Percentiles rank a stretch among this genome's conserved stretches.
phyloP scores from a whole-genome alignment of 2,797 vertebrate species.

The Leuciscus waleckii region DNA sequence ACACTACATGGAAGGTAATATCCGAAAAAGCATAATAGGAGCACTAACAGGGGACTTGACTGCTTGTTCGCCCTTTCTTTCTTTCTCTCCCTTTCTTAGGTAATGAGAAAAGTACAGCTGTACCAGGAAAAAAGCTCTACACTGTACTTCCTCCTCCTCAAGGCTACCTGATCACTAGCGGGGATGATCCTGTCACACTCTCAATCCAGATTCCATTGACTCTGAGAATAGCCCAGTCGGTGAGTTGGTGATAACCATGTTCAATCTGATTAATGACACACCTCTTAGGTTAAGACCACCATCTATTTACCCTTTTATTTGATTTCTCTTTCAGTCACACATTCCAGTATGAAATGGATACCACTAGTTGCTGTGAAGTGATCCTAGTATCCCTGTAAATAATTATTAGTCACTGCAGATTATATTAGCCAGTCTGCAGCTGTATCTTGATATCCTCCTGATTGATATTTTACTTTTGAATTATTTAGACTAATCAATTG shows the following conservation, averaged over 20 bases:
- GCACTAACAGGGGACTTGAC: not conserved
- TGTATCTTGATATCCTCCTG: not conserved
- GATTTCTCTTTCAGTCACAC: not conserved
- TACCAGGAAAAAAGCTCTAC: conserved; percentile 69
- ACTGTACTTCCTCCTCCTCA: conserved; percentile 77
- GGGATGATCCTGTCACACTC: conserved; percentile 59
- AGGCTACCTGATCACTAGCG: conserved; percentile 64
- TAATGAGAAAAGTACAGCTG: conserved; percentile 51
- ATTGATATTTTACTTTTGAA: not conserved
- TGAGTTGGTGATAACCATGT: conserved; percentile 68
- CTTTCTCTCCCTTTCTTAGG: conserved; percentile 56
- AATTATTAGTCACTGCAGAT: not conserved
- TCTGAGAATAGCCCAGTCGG: conserved; percentile 69
- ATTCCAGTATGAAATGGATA: conserved; percentile 44
- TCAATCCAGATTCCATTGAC: conserved; percentile 65
- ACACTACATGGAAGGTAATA: not conserved
- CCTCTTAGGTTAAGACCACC: not conserved
- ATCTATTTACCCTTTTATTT: not conserved
- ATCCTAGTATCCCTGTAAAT: not conserved
- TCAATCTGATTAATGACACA: conserved; percentile 38
- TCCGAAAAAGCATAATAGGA: not conserved
- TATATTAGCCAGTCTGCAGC: conserved; percentile 1
- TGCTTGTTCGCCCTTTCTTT: not conserved
- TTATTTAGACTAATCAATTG: conserved; percentile 1
- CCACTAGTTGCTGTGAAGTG: conserved; percentile 54